Evolutionary conservation across 92 coral and sea anemone genomes (phyloP).

Genomic region (Zoanthus solanderi): DNA sequence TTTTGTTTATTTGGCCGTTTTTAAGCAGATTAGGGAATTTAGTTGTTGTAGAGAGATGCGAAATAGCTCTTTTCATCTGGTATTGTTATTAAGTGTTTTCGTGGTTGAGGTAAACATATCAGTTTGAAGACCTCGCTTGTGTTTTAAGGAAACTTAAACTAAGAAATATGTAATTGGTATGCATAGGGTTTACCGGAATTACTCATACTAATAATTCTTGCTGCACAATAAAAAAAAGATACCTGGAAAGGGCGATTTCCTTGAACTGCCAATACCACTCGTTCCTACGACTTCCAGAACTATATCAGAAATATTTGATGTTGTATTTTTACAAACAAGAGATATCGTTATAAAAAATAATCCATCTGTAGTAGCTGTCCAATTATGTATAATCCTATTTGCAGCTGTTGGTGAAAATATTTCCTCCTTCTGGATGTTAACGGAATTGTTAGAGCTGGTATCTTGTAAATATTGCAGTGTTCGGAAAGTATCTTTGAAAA

Average conservation of each 20-base stretch:
- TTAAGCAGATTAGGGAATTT: too few relatives aligned
- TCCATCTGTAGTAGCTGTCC: constrained; percentile 20
- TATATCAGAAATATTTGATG: constrained; percentile 3
- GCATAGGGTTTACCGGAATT: too few relatives aligned
- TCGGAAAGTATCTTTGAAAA: constrained; percentile 13
- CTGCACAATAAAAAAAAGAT: neutral
- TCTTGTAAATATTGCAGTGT: constrained; percentile 22
- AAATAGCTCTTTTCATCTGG: too few relatives aligned
- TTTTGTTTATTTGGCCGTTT: too few relatives aligned
- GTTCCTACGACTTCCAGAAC: neutral
- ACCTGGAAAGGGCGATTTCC: neutral
- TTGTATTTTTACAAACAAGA: constrained; percentile 15
- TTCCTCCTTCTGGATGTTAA: neutral
- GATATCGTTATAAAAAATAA: neutral
- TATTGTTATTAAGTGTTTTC: too few relatives aligned
- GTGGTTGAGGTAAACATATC: too few relatives aligned
- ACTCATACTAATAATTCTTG: neutral
- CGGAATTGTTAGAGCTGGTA: neutral
- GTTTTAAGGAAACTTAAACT: too few relatives aligned
- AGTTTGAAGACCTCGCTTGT: too few relatives aligned
- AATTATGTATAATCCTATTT: neutral
- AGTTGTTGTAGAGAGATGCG: too few relatives aligned
- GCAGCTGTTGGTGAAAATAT: neutral
- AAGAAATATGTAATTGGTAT: too few relatives aligned
- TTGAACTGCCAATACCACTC: neutral